These are phyloP conservation scores for Australoheros scitulus DNA, from an alignment of 2,113 vertebrate species.

Conservation along the genomic window DNA sequence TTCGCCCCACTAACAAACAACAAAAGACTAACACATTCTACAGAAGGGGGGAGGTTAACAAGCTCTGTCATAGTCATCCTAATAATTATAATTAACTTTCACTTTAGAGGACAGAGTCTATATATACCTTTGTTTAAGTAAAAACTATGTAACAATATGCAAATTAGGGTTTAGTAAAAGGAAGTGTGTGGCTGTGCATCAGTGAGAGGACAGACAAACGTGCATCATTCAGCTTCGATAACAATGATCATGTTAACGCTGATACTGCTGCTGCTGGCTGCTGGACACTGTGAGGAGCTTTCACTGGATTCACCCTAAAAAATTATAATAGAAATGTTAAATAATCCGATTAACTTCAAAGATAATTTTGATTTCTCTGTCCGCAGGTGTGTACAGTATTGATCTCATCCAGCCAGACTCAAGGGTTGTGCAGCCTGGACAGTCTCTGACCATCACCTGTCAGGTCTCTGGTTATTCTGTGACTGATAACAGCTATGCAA, in stretches of 20 bases:
- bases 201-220: not conserved
- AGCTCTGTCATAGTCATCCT: not conserved
- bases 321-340: accelerated
- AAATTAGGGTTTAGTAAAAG: not conserved
- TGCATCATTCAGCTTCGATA: not conserved
- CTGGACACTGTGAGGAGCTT: not conserved
- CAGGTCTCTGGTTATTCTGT: slow-evolving; percentile 44
- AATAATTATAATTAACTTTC: not conserved
- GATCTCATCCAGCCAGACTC: slow-evolving; percentile 35
- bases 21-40: not conserved
- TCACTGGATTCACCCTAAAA: not conserved
- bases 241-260: accelerated
- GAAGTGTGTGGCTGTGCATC: not conserved
- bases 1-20: not conserved
- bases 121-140: not conserved
- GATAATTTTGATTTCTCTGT: not conserved
- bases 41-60: not conserved
- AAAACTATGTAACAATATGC: not conserved
- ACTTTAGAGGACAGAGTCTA: accelerated
- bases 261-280: not conserved
- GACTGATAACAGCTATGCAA: slow-evolving; percentile 20
- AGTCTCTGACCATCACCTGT: slow-evolving; percentile 30
- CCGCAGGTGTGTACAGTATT: not conserved
- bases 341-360: accelerated
- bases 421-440: slow-evolving; percentile 7